Evolutionary conservation across 2,113 vertebrate genomes (phyloP).

Genomic region (Verasper variegatus): DNA sequence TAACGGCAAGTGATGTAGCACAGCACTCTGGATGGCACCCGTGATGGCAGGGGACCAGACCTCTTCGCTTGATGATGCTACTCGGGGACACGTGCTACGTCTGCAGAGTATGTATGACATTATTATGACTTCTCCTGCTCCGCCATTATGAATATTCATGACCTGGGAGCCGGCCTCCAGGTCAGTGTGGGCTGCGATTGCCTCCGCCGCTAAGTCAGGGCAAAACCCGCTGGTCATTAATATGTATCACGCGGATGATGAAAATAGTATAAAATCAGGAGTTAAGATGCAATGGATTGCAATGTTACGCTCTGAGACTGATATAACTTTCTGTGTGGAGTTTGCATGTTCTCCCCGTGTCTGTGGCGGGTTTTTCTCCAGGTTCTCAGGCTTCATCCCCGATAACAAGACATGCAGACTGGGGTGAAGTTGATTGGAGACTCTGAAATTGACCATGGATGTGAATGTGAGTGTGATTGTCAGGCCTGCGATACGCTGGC

Average conservation of each 20-base stretch:
- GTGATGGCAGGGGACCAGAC: conserved; percentile 57
- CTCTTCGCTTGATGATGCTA: conserved; percentile 31
- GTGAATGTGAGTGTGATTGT: too few relatives aligned
- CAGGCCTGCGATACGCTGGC: too few relatives aligned
- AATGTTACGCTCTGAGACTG: conserved; percentile 30
- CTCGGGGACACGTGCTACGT: conserved; percentile 37
- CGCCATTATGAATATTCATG: conserved; percentile 63
- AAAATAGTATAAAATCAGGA: conserved; percentile 50
- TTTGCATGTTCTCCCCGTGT: not conserved
- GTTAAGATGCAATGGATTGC: conserved; percentile 45
- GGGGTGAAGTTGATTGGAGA: too few relatives aligned
- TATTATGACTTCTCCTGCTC: conserved; percentile 35
- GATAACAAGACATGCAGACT: too few relatives aligned
- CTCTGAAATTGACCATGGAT: too few relatives aligned
- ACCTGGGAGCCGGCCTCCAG: conserved; percentile 37
- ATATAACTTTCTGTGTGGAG: not conserved
- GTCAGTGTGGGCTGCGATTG: conserved; percentile 57
- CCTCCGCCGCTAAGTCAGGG: conserved; percentile 52
- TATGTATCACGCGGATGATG: conserved; percentile 60
- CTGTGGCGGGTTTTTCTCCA: too few relatives aligned
- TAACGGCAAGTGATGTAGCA: conserved; percentile 56
- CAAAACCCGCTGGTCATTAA: conserved; percentile 58
- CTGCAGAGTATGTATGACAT: conserved; percentile 29
- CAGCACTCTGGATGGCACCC: conserved; percentile 40
- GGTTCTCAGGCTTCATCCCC: too few relatives aligned